Base-by-base conservation (phyloP, 2,113 vertebrate genomes). In the Pseudopodoces humilis region DNA sequence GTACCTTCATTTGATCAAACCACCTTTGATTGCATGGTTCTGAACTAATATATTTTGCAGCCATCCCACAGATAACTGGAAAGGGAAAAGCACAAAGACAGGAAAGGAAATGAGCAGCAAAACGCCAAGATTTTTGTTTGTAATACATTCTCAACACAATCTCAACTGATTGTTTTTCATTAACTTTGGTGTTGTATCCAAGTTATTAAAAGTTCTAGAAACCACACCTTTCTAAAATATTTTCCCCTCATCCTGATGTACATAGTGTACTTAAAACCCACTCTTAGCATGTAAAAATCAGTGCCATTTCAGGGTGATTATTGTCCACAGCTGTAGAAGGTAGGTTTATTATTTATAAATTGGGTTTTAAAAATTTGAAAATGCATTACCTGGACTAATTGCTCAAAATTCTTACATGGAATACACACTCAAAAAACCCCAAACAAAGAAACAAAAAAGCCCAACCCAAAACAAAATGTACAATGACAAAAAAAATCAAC, bases 401-500 rank as follows among this genome's bases (percentile, higher is more conserved):
- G 15, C 7, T 70, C 65, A 47, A 52, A 78, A 52, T 22, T 12
- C 9, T 55, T 68, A 30, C 33, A 47, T 17, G 3, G 21, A 70
- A n/a, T 2, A 55, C 8, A 18, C 8, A 19, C 3, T 15, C 12
- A 41, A 59, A 53, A 65, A 56, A 12, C 0, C 5, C 12, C n/a
- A 63, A 71, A 44, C 6, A 56, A 46, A 56, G 8, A 43, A 64
- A n/a, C 6, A 43, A 43, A 24, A 19, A 50, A 20, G 0, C 16
- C 33, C 28, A 46, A 11, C 14, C 5, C 7, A 9, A 27, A 53
- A 63, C 43, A 39, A 47, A 9, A 4, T 7, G 0, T 35, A 9
- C 3, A 9, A 12, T 0, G 6, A 35, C 17, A 33, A 64, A 15
- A 24, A 30, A n/a, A 70, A 8, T 2, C 22, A 28, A 8, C 3